Base-by-base conservation (phyloP, 2,888 invertebrate genomes). In the Baronia brevicornis region DNA sequence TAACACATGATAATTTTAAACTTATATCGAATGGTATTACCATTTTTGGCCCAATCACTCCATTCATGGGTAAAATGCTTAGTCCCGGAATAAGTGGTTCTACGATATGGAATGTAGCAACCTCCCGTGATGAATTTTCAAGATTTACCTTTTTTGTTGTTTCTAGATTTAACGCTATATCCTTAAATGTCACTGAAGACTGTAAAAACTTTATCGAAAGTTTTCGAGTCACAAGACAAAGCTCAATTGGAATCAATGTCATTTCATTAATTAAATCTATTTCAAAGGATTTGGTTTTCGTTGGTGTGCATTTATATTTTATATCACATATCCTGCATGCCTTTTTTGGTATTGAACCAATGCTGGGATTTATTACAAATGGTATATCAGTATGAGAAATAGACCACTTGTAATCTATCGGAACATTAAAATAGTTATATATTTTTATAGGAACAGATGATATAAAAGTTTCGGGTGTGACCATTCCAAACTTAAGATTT, bases 61-160 rank as follows among this genome's bases (percentile, higher is more conserved):
- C 89, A 36, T 39, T 53, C 52, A 66, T 62, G 1, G 89, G 89
- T 44, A 79, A 64, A 28, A 89, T 67, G 34, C 38, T 62, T 43
- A 87, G 68, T 27, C 85, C 77, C 27, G 78, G 77, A 28, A 78
- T 61, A 6, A 73, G 49, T 1, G 85, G 85, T 25, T 88, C 65
- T 15, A 85, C 61, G 51, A 88, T 84, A 27, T 73, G 54, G 60
- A 85, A 87, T 3, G 65, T 48, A 1, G 85, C 84, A 23, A 78
- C 64, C 51, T 86, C 85, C 38, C 86, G 78, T 1, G 88, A 78
- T 8, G 80, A 74, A 55, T 88, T 88, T 46, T 72, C 77, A 17
- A 88, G 48, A 47, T 75, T 75, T 0, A 87, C 71, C 47, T 66
- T 84, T 44, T 82, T 77, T 13, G 54, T 38, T 1, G 61, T 58